Evolutionary conservation across 2,113 vertebrate genomes (phyloP).

Genomic region (Corapipo altera): DNA sequence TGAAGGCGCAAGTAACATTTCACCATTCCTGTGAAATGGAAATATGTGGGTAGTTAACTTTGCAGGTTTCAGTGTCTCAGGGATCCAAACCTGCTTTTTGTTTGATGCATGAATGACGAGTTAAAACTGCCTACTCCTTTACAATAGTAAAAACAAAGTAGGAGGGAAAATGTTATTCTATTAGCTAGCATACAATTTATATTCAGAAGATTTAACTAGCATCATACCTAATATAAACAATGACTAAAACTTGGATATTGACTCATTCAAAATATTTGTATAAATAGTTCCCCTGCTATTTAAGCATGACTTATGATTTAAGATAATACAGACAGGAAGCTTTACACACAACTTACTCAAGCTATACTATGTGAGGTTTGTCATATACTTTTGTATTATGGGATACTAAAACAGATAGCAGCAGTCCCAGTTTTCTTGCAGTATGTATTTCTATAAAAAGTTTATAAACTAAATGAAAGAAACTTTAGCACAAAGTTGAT

Average conservation of each 20-base stretch:
- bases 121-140: background rate
- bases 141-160: background rate
- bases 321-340: background rate
- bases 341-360: background rate
- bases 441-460: conserved; percentile 43
- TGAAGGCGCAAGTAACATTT: background rate
- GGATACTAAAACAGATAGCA: background rate
- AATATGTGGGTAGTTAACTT: background rate
- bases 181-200: background rate
- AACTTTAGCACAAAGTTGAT: conserved; percentile 4
- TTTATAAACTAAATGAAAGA: background rate
- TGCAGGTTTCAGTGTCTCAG: background rate
- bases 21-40: background rate
- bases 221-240: background rate
- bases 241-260: background rate
- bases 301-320: background rate
- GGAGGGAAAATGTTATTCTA: background rate
- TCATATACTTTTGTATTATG: background rate
- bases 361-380: background rate
- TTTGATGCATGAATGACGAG: background rate
- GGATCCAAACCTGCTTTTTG: background rate
- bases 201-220: background rate
- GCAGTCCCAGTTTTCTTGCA: conserved; percentile 13
- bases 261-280: background rate
- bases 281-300: background rate